These are phyloP conservation scores for Rousettus madagascariensis DNA, from an alignment of 2,797 vertebrate species.

Conservation along the genomic window DNA sequence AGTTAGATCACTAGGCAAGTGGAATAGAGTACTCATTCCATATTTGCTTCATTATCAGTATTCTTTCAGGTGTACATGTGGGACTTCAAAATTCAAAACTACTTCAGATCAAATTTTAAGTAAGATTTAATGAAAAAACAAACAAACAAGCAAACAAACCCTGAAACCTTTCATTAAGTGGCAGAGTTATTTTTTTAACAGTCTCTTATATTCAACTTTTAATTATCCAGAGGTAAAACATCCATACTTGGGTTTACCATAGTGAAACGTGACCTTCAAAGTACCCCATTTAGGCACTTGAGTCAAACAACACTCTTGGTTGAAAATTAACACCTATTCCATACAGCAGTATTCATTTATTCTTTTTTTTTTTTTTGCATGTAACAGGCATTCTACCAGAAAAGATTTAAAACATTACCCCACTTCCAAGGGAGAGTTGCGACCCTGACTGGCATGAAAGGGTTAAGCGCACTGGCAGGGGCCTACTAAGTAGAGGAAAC, in stretches of 20 bases:
- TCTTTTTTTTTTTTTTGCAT: slow-evolving; percentile 20
- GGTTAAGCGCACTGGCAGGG: background rate
- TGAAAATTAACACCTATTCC: background rate
- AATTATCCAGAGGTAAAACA: slow-evolving; percentile 3
- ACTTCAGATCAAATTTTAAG: slow-evolving; percentile 15
- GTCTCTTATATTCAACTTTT: background rate
- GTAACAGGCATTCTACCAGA: background rate
- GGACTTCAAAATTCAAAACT: slow-evolving; percentile 9
- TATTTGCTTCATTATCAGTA: slow-evolving; percentile 10
- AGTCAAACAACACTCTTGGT: background rate
- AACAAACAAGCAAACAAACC: background rate
- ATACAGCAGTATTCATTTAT: background rate
- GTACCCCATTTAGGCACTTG: background rate
- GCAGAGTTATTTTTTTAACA: background rate
- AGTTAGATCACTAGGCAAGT: background rate
- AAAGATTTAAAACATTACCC: background rate
- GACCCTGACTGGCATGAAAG: background rate
- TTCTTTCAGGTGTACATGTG: background rate
- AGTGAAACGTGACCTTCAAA: background rate
- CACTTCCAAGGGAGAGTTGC: background rate
- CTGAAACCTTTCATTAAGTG: background rate
- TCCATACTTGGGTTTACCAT: background rate
- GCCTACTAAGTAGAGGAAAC: background rate
- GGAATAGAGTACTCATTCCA: background rate
- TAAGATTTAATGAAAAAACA: background rate